Evolutionary conservation across 2,888 invertebrate species (phyloP).

Genomic region (Phaedon cochleariae): DNA sequence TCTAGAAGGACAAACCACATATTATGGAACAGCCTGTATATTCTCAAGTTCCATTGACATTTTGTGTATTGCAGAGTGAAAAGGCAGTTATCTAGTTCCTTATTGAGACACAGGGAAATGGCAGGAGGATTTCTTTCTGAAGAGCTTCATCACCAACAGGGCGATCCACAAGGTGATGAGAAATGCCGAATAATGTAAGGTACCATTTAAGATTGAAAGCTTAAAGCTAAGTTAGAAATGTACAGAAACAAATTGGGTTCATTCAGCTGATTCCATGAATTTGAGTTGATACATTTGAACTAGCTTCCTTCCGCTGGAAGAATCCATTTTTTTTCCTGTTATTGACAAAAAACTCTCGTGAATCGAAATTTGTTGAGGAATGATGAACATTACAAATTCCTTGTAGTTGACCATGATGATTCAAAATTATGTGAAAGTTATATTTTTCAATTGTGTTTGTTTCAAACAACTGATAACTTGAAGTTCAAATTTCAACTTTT

Average conservation of each 20-base stretch:
- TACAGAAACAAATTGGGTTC: constrained; percentile 29
- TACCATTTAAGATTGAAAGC: constrained; percentile 3
- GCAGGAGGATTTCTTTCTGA: constrained; percentile 60
- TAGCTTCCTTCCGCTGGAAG: constrained; percentile 26
- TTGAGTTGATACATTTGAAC: constrained; percentile 17
- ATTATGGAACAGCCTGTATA: no score
- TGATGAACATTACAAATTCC: not conserved
- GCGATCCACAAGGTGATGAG: constrained; percentile 65
- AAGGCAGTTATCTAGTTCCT: constrained; percentile 63
- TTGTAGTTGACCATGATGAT: not conserved
- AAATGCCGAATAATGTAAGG: constrained; percentile 67
- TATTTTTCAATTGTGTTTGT: not conserved
- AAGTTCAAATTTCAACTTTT: no score
- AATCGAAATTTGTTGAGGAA: not conserved
- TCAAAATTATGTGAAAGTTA: not conserved
- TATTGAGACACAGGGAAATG: constrained; percentile 65
- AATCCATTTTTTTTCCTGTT: constrained; percentile 33
- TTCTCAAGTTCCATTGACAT: not conserved
- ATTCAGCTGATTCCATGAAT: constrained; percentile 25
- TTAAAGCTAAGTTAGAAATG: constrained; percentile 19
- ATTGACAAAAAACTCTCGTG: constrained; percentile 39
- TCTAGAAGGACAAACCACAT: no score
- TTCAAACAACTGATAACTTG: constrained; percentile 2
- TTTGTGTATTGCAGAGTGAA: constrained; percentile 49
- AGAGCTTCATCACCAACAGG: constrained; percentile 67